Percentiles rank a stretch among this genome's conserved stretches.
phyloP scores from a whole-genome alignment of 2,888 invertebrate genomes.

The Microdon myrmicae region DNA sequence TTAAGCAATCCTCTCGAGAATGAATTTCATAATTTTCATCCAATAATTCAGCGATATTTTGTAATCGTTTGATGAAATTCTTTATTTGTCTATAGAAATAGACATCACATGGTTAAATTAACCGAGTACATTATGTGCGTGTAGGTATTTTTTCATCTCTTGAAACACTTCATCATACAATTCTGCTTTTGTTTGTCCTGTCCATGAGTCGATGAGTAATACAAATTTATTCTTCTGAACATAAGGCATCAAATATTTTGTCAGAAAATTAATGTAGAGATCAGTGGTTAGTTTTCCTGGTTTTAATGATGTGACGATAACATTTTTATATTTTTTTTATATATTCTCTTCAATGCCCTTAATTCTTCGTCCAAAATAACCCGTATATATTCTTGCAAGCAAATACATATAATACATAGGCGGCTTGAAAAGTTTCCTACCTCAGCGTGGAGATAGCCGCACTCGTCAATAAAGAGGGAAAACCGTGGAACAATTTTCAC shows the following conservation, averaged over 20 bases:
- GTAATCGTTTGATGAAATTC: not conserved
- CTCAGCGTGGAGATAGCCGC: too few species aligned
- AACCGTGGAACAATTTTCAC: too few species aligned
- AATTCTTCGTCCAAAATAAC: constrained; percentile 8
- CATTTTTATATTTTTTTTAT: constrained; percentile 17
- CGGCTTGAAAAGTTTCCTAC: too few species aligned
- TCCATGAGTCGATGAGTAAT: constrained; percentile 15
- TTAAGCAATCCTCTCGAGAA: too few species aligned
- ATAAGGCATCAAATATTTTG: constrained; percentile 7
- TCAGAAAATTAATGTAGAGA: constrained; percentile 9
- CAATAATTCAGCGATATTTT: too few species aligned
- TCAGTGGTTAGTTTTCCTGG: constrained; percentile 13
- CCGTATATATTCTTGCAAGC: constrained; percentile 11
- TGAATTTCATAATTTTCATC: too few species aligned
- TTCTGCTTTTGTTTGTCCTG: constrained; percentile 7
- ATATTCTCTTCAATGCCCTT: constrained; percentile 2
- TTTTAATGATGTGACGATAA: constrained; percentile 17
- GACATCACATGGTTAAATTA: constrained; percentile 11
- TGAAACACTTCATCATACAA: constrained; percentile 16
- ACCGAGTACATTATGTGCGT: constrained; percentile 12
- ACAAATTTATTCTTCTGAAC: constrained; percentile 8
- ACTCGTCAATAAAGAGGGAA: too few species aligned
- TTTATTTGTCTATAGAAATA: constrained; percentile 10
- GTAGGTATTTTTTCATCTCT: constrained; percentile 11
- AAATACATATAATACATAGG: constrained; percentile 11